A percentile compares a stretch with the other conserved stretches of the same genome.
These are phyloP conservation scores for Anorthoa munda DNA, from an alignment of 2,888 invertebrate genomes.

Conservation along the genomic window DNA sequence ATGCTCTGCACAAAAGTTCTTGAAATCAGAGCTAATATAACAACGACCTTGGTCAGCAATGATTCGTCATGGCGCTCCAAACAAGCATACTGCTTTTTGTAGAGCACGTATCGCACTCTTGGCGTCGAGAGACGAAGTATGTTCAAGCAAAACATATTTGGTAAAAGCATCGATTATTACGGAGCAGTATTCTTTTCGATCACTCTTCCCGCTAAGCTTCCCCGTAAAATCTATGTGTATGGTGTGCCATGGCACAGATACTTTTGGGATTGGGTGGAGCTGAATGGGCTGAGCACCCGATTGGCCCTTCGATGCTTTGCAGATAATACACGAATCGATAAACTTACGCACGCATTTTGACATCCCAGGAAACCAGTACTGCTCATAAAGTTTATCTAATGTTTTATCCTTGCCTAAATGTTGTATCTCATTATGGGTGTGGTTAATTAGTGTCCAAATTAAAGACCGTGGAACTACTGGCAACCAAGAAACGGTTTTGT, in stretches of 20 bases:
- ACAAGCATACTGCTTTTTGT: constrained; percentile 53
- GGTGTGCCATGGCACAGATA: too few relatives aligned
- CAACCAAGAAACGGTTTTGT: constrained; percentile 25
- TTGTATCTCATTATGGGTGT: constrained; percentile 4
- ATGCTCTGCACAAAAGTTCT: too few relatives aligned
- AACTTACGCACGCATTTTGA: constrained; percentile 12
- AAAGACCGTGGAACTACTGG: too few relatives aligned
- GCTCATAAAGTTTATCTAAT: constrained; percentile 16
- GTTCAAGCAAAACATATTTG: constrained; percentile 59
- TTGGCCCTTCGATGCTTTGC: constrained; percentile 27
- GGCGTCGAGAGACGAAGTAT: constrained; percentile 49
- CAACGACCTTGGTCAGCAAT: constrained; percentile 62
- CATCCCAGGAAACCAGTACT: constrained; percentile 27
- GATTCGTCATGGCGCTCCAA: constrained; percentile 58
- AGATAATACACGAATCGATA: constrained; percentile 26
- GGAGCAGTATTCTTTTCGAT: constrained; percentile 27
- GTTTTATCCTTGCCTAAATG: constrained; percentile 14
- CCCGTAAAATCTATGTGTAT: too few relatives aligned
- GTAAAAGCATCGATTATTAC: constrained; percentile 66
- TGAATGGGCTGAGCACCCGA: constrained; percentile 27
- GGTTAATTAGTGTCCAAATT: constrained; percentile 58
- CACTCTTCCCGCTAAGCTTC: too few relatives aligned
- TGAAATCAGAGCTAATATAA: constrained; percentile 49
- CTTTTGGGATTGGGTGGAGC: too few relatives aligned
- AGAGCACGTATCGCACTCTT: constrained; percentile 46